These are phyloP conservation scores for Orthonevra nobilis DNA, from an alignment of 2,888 invertebrate genomes.

Conservation along the genomic window DNA sequence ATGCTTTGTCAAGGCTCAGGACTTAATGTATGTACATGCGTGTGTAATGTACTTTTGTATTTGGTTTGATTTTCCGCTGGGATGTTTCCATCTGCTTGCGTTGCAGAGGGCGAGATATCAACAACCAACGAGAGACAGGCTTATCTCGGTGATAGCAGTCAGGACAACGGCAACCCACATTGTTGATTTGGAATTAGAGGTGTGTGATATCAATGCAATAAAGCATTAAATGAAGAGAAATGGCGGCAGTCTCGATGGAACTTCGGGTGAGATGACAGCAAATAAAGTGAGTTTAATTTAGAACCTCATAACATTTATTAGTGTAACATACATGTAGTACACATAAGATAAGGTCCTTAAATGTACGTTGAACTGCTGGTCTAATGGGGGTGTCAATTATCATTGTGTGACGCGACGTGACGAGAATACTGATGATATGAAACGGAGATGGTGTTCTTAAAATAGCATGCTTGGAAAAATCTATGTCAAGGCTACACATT, in stretches of 20 bases:
- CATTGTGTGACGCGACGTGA: too few species aligned
- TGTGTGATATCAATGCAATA: slow-evolving; percentile 54
- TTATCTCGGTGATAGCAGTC: slow-evolving; percentile 47
- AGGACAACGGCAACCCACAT: neutral
- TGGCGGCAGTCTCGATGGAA: slow-evolving; percentile 10
- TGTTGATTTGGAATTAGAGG: slow-evolving; percentile 30
- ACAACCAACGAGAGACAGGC: slow-evolving; percentile 8
- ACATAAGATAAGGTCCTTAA: too few species aligned
- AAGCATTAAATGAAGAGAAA: slow-evolving; percentile 54
- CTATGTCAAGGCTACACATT: too few species aligned
- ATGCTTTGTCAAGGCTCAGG: slow-evolving; percentile 51
- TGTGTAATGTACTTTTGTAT: slow-evolving; percentile 31
- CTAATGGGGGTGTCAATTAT: too few species aligned
- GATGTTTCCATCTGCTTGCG: slow-evolving; percentile 59
- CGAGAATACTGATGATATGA: too few species aligned
- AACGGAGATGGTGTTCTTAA: too few species aligned
- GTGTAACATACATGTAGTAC: too few species aligned
- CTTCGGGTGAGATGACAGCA: neutral
- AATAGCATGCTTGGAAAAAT: too few species aligned
- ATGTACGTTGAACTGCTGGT: too few species aligned
- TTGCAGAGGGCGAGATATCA: slow-evolving; percentile 15
- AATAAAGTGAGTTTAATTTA: slow-evolving; percentile 4
- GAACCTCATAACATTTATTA: neutral
- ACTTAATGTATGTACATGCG: slow-evolving; percentile 55
- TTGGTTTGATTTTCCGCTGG: slow-evolving; percentile 34